A percentile compares a stretch with the other conserved stretches of the same genome.
Evolutionary conservation across 1,140 invertebrate genomes (phyloP).

Genomic region (Zaprionus gabonicus): DNA sequence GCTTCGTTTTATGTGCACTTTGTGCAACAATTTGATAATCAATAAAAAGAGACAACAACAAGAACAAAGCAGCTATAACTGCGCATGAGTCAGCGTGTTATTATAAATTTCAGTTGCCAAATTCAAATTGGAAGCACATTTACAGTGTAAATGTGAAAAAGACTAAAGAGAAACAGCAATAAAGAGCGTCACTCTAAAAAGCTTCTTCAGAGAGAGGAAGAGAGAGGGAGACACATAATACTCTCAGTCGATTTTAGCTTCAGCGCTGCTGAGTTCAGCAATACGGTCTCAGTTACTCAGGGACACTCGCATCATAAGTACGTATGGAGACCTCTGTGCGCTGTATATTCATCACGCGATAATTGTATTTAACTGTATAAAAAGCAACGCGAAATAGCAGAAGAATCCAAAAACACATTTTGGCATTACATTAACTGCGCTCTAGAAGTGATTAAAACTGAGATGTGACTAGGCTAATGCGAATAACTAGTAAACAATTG

Average conservation of each 20-base stretch:
- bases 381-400: constrained; percentile 20
- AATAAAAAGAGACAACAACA: constrained; percentile 18
- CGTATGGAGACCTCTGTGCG: not conserved
- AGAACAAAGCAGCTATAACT: constrained; percentile 12
- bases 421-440: constrained; percentile 18
- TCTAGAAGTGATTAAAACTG: not conserved
- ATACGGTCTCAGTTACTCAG: constrained; percentile 60
- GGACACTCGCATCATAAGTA: constrained; percentile 39
- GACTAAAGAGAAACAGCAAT: constrained; percentile 12
- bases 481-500: constrained; percentile 14
- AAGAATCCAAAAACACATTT: constrained; percentile 17
- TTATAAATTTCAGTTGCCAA: constrained; percentile 37
- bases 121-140: constrained; percentile 21
- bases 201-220: not conserved
- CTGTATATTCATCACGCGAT: constrained; percentile 28
- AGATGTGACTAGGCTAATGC: constrained; percentile 17
- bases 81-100: constrained; percentile 64
- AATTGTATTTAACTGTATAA: constrained; percentile 14
- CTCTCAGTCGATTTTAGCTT: constrained; percentile 5
- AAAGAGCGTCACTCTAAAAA: not conserved
- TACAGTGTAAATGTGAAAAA: not conserved
- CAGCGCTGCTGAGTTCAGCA: constrained; percentile 3
- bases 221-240: too few relatives aligned
- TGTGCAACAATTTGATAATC: constrained; percentile 34
- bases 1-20: constrained; percentile 13